These are phyloP conservation scores for Gymnosoma rotundatum DNA, from an alignment of 2,888 invertebrate genomes.

Conservation along the genomic window DNA sequence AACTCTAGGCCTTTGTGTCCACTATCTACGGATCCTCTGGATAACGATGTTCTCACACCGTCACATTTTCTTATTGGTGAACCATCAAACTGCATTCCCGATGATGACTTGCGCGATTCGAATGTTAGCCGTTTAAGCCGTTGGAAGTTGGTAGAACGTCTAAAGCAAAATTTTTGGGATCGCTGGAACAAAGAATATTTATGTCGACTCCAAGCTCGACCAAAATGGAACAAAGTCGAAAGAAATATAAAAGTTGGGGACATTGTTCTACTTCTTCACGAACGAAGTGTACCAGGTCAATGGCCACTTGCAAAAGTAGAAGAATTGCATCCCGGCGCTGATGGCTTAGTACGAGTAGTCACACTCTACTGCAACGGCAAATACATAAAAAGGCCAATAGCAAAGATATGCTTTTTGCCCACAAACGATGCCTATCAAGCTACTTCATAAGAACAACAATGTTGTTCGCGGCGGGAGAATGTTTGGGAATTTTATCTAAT, in stretches of 20 bases:
- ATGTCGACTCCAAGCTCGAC: no score
- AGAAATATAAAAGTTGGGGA: not conserved
- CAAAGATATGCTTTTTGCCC: no score
- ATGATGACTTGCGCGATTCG: conserved; percentile 8
- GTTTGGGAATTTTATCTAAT: no score
- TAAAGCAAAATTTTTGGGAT: no score
- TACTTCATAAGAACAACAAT: no score
- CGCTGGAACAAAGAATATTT: no score
- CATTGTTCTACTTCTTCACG: conserved; percentile 52
- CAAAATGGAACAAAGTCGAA: no score
- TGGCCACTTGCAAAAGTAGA: conserved; percentile 73
- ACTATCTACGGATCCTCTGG: not conserved
- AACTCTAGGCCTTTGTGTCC: not conserved
- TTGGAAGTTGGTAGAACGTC: conserved; percentile 47
- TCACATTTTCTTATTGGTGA: conserved; percentile 55
- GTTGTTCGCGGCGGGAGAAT: no score
- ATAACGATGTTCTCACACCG: conserved; percentile 7
- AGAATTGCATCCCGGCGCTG: conserved; percentile 68
- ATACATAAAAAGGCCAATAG: no score
- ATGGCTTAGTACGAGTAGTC: conserved; percentile 51
- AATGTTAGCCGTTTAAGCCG: conserved; percentile 3
- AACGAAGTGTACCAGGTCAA: conserved; percentile 55
- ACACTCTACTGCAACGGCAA: conserved; percentile 3
- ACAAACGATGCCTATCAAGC: no score
- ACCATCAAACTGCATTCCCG: conserved; percentile 34